Evolutionary conservation across 2,888 invertebrate genomes (phyloP), one percentile per base, ranked within the genome.

Genomic region (Meandrusa payeni): DNA sequence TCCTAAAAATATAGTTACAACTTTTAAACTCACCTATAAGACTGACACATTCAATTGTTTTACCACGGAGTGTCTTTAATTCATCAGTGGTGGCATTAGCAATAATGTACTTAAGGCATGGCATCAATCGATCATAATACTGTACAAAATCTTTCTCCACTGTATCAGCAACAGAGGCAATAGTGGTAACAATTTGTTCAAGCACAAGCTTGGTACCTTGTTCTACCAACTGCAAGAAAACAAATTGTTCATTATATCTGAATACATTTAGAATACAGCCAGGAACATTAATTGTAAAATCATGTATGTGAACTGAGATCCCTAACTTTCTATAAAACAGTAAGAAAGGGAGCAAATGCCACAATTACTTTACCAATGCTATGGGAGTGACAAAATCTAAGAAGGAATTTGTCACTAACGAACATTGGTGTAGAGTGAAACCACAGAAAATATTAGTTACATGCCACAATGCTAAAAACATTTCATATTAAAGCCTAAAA

Each of bases 11-110:
- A n/a, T n/a, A n/a, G n/a, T n/a, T n/a, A n/a, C n/a, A n/a, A n/a
- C n/a, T n/a, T n/a, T n/a, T n/a, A n/a, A 9, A 9, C 68, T 81
- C 54, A 60, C 99, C 99, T 73, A 99, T 99, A 44, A 99, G 91
- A 69, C 98, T 98, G 53, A 99, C 97, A 71, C 99, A 99, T 79
- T 99, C 99, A 54, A 99, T 99, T 1, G 99, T 97, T 87, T 99
- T 99, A 46, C 99, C 99, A 39, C 99, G 91, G 22, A 99, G 88
- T 83, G 98, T 90, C 65, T 97, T 94, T 51, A 97, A 89, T 64
- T 98, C 97, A 15, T 93, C 92, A 10, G 93, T 93, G 55, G 92
- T 95, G 3, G 98, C 97, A 75, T 98, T 96, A 62, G 96, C 94
- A 59, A 99, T 97, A 47, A 99, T 99, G 76, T 96, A 98, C 77